Evolutionary conservation across 2,797 vertebrate genomes (phyloP).

Genomic region (Clarias pachynema): DNA sequence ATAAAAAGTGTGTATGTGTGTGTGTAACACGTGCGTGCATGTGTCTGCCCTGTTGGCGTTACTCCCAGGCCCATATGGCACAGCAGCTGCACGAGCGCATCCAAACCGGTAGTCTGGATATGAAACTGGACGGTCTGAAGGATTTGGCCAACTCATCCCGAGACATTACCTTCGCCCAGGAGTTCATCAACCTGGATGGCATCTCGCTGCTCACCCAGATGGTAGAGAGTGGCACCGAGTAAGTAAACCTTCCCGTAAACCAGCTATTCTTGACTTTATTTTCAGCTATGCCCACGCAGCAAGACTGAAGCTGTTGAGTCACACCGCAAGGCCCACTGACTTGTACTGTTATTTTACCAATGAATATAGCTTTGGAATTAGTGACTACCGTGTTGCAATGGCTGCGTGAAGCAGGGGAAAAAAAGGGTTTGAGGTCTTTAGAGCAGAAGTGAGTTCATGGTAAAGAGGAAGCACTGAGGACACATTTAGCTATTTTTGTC

Average conservation of each 20-base stretch:
- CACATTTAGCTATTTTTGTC: conserved; percentile 4
- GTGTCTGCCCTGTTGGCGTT: conserved; percentile 33
- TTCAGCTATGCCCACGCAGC: conserved; percentile 38
- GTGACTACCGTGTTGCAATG: background rate
- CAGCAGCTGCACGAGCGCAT: conserved; percentile 91
- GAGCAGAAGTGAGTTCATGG: background rate
- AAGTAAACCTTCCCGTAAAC: conserved; percentile 67
- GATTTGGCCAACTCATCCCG: conserved; percentile 91
- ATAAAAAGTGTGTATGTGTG: conserved; percentile 17
- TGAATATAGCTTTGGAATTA: background rate
- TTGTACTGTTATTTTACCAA: conserved; percentile 25
- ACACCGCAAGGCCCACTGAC: conserved; percentile 29
- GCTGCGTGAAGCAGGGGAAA: background rate
- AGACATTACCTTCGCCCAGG: conserved; percentile 95
- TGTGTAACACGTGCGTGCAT: conserved; percentile 9
- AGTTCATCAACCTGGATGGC: conserved; percentile 98
- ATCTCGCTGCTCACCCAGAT: conserved; percentile 95
- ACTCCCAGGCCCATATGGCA: conserved; percentile 85
- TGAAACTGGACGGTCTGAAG: conserved; percentile 95
- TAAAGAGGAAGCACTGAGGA: background rate
- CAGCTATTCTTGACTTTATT: conserved; percentile 31
- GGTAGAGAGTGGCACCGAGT: conserved; percentile 98
- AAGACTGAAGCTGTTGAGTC: conserved; percentile 24
- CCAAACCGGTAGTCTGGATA: conserved; percentile 98
- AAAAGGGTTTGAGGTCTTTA: background rate